phyloP scores from a whole-genome alignment of 2,888 invertebrate genomes.

The Drosophila ustulata region DNA sequence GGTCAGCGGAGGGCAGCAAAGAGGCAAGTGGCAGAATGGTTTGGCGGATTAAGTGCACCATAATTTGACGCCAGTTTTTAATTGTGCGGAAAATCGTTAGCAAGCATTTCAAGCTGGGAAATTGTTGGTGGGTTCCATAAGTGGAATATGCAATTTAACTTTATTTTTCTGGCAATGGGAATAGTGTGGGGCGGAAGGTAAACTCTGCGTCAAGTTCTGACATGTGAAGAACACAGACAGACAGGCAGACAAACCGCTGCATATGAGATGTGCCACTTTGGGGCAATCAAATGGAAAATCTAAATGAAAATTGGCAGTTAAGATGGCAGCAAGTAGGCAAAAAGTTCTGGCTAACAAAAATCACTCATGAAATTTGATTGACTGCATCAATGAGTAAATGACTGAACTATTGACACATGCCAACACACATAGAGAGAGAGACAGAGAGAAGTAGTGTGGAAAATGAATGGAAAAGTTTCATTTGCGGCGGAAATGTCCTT shows the following conservation, averaged over 20 bases:
- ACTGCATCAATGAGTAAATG: conserved; percentile 74
- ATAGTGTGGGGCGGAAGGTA: background rate
- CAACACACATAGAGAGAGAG: background rate
- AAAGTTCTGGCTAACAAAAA: conserved; percentile 64
- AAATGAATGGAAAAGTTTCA: conserved; percentile 56
- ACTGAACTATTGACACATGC: conserved; percentile 64
- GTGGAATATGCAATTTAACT: conserved; percentile 64
- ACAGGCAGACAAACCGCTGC: background rate
- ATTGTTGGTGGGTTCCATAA: conserved; percentile 32
- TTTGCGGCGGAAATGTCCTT: conserved; percentile 69
- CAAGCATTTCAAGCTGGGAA: conserved; percentile 46
- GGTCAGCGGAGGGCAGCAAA: background rate
- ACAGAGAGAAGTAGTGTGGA: conserved; percentile 7
- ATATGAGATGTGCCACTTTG: conserved; percentile 35
- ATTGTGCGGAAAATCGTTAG: conserved; percentile 70
- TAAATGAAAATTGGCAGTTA: conserved; percentile 75
- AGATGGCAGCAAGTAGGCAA: conserved; percentile 41
- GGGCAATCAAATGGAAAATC: conserved; percentile 68
- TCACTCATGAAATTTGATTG: conserved; percentile 79
- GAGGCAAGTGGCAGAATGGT: background rate
- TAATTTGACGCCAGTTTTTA: conserved; percentile 70
- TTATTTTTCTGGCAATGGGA: conserved; percentile 35
- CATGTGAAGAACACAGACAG: conserved; percentile 11
- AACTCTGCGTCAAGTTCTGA: conserved; percentile 14
- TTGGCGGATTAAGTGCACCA: conserved; percentile 48